Conservation (phyloP, 2,888 invertebrate species). For the Spodoptera littoralis region DNA sequence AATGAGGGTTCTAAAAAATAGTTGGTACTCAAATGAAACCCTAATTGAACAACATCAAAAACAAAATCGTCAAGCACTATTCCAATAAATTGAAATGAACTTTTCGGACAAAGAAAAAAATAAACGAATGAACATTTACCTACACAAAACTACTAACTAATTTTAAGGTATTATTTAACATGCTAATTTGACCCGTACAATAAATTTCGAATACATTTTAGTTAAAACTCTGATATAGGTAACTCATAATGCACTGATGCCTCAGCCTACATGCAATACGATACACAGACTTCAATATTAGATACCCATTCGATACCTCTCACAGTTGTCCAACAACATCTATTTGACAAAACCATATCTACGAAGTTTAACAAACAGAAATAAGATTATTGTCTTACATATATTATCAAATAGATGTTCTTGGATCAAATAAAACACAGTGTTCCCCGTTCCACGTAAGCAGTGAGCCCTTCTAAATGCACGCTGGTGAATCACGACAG, state of each 20-base stretch:
- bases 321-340: slow-evolving; percentile 75
- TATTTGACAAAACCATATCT: slow-evolving; percentile 34
- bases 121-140: slow-evolving; percentile 38
- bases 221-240: slow-evolving; percentile 40
- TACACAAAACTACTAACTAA: slow-evolving; percentile 65
- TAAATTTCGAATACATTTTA: slow-evolving; percentile 46
- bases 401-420: slow-evolving; percentile 67
- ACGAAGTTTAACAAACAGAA: background rate
- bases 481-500: slow-evolving; percentile 79
- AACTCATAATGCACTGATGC: slow-evolving; percentile 74
- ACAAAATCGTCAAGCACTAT: slow-evolving; percentile 54
- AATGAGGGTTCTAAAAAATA: background rate
- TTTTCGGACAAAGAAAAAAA: slow-evolving; percentile 26
- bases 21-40: background rate
- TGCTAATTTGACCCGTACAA: slow-evolving; percentile 63
- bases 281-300: slow-evolving; percentile 68
- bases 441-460: slow-evolving; percentile 84
- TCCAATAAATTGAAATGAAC: slow-evolving; percentile 43
- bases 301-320: slow-evolving; percentile 67
- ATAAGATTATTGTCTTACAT: background rate
- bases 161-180: slow-evolving; percentile 61
- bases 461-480: slow-evolving; percentile 84
- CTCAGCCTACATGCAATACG: slow-evolving; percentile 84
- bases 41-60: slow-evolving; percentile 36
- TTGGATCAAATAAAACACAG: slow-evolving; percentile 68